These are phyloP conservation scores for Scortum barcoo DNA, from an alignment of 2,113 vertebrate species.

Conservation along the genomic window DNA sequence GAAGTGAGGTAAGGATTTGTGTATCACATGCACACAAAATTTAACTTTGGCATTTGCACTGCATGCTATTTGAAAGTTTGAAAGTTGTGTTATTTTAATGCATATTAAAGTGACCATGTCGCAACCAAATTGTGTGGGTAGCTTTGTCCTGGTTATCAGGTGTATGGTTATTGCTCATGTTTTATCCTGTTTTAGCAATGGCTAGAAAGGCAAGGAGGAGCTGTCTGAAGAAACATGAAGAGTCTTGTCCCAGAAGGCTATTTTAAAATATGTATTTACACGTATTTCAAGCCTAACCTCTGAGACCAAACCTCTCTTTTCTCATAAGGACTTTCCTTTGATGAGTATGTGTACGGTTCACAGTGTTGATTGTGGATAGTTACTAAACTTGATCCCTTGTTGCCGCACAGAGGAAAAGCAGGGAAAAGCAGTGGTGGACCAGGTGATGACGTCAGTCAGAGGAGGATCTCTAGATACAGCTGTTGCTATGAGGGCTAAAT, in stretches of 20 bases:
- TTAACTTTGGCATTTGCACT: no score
- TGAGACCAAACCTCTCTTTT: neutral
- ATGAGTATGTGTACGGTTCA: neutral
- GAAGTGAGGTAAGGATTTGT: no score
- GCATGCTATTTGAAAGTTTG: no score
- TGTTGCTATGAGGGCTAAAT: conserved; percentile 83
- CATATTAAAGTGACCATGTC: no score
- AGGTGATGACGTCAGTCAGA: conserved; percentile 86
- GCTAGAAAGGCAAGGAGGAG: neutral
- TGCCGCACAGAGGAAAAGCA: neutral
- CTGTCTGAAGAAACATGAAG: neutral
- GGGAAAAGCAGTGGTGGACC: conserved; percentile 82
- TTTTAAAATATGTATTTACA: neutral
- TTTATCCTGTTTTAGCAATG: neutral
- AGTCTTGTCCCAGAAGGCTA: no score
- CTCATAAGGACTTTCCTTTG: neutral
- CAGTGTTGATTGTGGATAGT: neutral
- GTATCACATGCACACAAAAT: no score
- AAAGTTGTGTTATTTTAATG: no score
- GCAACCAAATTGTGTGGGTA: neutral
- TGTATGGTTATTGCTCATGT: neutral
- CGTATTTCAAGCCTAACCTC: neutral
- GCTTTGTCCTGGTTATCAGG: neutral
- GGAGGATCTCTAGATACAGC: conserved; percentile 85
- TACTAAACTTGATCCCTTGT: neutral